phyloP scores from a whole-genome alignment of 2,113 vertebrate species.

The Rhynchopsitta pachyrhyncha region DNA sequence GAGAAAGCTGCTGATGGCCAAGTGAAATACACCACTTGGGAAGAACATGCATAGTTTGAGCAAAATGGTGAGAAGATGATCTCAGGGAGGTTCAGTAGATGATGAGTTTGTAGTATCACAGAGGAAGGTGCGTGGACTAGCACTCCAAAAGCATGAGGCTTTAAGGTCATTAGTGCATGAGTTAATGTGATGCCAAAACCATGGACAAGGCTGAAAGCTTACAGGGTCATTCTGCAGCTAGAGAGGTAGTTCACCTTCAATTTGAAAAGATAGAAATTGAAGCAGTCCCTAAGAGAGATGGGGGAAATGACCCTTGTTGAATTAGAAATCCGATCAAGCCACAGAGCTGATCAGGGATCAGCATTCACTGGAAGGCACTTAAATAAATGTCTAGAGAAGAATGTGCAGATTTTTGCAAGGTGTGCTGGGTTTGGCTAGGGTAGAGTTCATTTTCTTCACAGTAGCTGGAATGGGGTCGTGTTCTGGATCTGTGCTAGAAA shows the following conservation, averaged over 20 bases:
- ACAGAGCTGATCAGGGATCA: neutral
- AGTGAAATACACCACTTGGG: neutral
- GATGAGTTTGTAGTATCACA: neutral
- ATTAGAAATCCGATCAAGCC: neutral
- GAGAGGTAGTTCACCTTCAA: neutral
- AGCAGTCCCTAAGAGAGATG: neutral
- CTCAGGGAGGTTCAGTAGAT: neutral
- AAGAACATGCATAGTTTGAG: neutral
- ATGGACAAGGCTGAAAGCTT: neutral
- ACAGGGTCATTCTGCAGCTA: neutral
- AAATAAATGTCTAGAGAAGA: neutral
- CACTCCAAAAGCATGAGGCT: neutral
- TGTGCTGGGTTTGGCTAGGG: neutral
- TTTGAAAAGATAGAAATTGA: neutral
- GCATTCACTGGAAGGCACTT: neutral
- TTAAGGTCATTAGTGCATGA: neutral
- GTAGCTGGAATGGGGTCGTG: too few species aligned
- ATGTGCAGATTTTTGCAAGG: neutral
- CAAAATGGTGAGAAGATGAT: neutral
- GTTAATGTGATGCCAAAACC: neutral
- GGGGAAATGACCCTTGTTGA: neutral
- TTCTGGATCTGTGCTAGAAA: neutral
- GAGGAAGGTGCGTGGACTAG: accelerated
- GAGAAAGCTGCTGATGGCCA: neutral
- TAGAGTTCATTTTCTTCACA: neutral